Conservation (phyloP, 2,113 vertebrate genomes). For the Accipiter cooperii region DNA sequence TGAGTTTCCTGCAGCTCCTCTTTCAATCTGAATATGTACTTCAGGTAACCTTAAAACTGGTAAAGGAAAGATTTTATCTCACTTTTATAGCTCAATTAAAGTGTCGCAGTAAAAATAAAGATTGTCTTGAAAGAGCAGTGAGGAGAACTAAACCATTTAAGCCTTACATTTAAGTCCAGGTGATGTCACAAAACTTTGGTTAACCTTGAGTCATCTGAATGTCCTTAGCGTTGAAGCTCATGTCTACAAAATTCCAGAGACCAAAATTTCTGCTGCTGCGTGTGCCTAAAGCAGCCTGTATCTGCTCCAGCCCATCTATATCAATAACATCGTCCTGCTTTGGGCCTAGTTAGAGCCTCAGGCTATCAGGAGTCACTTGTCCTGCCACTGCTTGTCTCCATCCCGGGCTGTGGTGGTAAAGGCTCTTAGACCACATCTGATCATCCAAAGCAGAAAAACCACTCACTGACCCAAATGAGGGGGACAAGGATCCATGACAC, state of each 20-base stretch:
- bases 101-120: neutral
- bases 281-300: neutral
- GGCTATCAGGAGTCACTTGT: neutral
- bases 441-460: neutral
- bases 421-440: neutral
- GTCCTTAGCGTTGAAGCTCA: neutral
- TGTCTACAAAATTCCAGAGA: neutral
- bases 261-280: neutral
- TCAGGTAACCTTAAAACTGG: neutral
- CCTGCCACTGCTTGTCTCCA: neutral
- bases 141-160: neutral
- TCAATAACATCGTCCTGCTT: neutral
- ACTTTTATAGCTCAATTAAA: neutral
- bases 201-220: neutral
- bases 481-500: neutral
- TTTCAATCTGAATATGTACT: neutral
- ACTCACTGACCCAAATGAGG: neutral
- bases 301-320: neutral
- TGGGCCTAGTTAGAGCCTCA: neutral
- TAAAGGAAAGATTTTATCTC: neutral
- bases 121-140: neutral
- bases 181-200: neutral
- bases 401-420: neutral
- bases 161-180: neutral
- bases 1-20: neutral